Conservation (phyloP, 2,888 invertebrate species). For the Abrostola tripartita region DNA sequence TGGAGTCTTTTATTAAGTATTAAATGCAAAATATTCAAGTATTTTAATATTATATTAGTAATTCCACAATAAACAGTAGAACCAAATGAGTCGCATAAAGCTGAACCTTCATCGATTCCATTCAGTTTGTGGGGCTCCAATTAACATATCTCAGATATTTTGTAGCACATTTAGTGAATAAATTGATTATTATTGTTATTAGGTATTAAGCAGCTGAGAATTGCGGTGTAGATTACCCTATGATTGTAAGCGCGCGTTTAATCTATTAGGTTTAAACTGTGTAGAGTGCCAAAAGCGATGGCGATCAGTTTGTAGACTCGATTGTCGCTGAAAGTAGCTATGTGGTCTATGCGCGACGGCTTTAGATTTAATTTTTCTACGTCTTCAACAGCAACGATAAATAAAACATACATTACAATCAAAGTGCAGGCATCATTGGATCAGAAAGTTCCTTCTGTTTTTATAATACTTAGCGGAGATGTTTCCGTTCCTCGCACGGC, state of each 20-base stretch:
- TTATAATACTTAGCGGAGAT: slow-evolving; percentile 35
- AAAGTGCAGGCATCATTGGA: background rate
- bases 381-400: too few species aligned
- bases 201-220: slow-evolving; percentile 23
- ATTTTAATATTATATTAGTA: background rate
- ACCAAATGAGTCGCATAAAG: background rate
- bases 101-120: slow-evolving; percentile 28
- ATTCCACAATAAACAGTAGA: slow-evolving; percentile 6
- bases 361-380: too few species aligned
- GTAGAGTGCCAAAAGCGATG: slow-evolving; percentile 14
- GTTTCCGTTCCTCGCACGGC: slow-evolving; percentile 37
- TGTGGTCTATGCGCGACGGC: too few species aligned
- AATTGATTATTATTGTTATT: slow-evolving; percentile 18
- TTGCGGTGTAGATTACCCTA: slow-evolving; percentile 20
- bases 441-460: background rate
- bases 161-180: slow-evolving; percentile 34
- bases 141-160: slow-evolving; percentile 38
- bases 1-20: background rate
- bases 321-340: background rate
- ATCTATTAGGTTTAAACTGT: slow-evolving; percentile 30
- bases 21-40: background rate
- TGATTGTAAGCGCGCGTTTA: slow-evolving; percentile 27
- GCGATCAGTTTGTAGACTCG: slow-evolving; percentile 9
- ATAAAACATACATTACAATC: too few species aligned
- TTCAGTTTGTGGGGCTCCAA: slow-evolving; percentile 26